These are phyloP conservation scores for Hypercompe scribonia DNA, from an alignment of 2,888 invertebrate genomes.

Conservation along the genomic window DNA sequence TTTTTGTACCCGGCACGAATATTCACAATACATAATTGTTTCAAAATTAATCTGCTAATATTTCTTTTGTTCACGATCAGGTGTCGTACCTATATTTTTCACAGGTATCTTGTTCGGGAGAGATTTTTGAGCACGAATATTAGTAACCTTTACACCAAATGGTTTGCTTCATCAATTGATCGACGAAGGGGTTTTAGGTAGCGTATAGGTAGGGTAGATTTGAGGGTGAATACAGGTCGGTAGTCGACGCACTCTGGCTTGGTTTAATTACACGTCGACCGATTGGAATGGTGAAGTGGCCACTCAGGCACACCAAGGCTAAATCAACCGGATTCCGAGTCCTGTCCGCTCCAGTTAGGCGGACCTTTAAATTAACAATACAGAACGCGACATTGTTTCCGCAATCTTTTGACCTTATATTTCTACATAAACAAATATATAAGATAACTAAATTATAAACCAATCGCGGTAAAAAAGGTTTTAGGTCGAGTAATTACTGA, in stretches of 20 bases:
- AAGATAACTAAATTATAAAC: neutral
- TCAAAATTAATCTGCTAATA: constrained; percentile 28
- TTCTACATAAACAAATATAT: constrained; percentile 20
- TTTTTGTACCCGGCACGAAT: constrained; percentile 48
- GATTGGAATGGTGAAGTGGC: constrained; percentile 85
- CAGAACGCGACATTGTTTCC: constrained; percentile 69
- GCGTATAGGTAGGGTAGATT: constrained; percentile 46
- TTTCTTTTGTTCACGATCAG: constrained; percentile 32
- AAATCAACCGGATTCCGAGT: constrained; percentile 82
- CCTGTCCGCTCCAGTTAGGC: constrained; percentile 83
- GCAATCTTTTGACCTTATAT: constrained; percentile 62
- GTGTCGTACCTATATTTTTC: constrained; percentile 12
- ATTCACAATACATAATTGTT: constrained; percentile 41
- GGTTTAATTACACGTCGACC: constrained; percentile 77
- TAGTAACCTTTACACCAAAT: constrained; percentile 17
- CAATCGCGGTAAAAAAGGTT: constrained; percentile 43
- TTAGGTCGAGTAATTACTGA: constrained; percentile 55
- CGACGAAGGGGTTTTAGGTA: constrained; percentile 45
- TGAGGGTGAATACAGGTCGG: constrained; percentile 65
- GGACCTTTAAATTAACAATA: constrained; percentile 77
- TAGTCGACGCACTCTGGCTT: constrained; percentile 64
- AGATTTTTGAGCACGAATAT: constrained; percentile 8
- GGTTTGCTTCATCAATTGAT: constrained; percentile 39
- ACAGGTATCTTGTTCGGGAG: constrained; percentile 16
- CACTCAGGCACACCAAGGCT: constrained; percentile 82